These are phyloP conservation scores for Fragum sueziense DNA, from an alignment of 2,888 invertebrate genomes.

Conservation along the genomic window DNA sequence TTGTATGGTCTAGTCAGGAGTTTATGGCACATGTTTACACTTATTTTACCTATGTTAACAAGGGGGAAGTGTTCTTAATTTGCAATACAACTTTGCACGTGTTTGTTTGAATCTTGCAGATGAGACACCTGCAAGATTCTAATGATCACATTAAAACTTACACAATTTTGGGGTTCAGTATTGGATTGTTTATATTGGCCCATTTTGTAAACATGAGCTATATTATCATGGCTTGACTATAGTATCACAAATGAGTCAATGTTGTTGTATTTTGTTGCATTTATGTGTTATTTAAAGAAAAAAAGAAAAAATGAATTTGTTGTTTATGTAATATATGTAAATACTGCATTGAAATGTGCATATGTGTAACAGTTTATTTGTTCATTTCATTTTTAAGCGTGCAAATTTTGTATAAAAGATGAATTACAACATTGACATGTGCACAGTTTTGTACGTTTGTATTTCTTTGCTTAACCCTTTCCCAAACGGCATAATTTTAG, in stretches of 20 bases:
- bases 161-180: too few relatives aligned
- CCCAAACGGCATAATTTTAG: too few relatives aligned
- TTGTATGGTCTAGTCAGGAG: too few relatives aligned
- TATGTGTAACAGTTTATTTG: background rate
- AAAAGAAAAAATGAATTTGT: conserved; percentile 1
- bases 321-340: conserved; percentile 4
- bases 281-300: conserved; percentile 17
- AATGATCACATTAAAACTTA: too few relatives aligned
- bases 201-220: background rate
- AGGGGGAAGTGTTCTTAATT: too few relatives aligned
- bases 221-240: background rate
- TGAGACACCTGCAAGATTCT: too few relatives aligned
- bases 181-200: background rate
- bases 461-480: background rate
- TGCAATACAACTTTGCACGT: too few relatives aligned
- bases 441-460: background rate
- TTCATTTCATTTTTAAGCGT: conserved; percentile 9
- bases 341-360: conserved; percentile 7
- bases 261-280: conserved; percentile 20
- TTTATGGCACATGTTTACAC: too few relatives aligned
- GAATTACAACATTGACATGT: background rate
- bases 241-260: background rate
- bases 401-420: conserved; percentile 17
- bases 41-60: too few relatives aligned
- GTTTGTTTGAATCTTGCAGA: too few relatives aligned